phyloP scores from a whole-genome alignment of 2,888 invertebrate genomes.

The Halictus quadricinctus region DNA sequence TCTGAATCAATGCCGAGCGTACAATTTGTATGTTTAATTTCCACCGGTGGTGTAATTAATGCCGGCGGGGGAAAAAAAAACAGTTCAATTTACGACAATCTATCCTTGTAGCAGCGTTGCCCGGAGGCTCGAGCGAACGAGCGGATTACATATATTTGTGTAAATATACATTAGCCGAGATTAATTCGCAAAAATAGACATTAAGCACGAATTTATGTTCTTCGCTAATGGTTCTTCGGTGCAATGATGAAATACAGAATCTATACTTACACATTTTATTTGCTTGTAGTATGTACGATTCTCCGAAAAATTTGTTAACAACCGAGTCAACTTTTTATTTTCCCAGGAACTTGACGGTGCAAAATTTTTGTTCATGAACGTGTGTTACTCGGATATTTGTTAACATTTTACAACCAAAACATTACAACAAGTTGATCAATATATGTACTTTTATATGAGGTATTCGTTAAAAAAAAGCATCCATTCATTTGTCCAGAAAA shows the following conservation, averaged over 20 bases:
- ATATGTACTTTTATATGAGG: background rate
- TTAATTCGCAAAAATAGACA: background rate
- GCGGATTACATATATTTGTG: background rate
- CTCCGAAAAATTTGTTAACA: background rate
- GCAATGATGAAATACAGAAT: background rate
- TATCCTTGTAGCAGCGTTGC: background rate
- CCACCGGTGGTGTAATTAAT: background rate
- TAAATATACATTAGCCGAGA: conserved; percentile 1
- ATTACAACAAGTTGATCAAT: background rate
- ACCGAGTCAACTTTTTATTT: too few species aligned
- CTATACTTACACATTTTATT: background rate
- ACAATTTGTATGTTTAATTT: conserved; percentile 1
- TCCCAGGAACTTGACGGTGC: too few species aligned
- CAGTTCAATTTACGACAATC: background rate
- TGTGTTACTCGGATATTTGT: background rate
- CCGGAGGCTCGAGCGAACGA: background rate
- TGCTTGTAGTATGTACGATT: background rate
- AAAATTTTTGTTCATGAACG: too few species aligned
- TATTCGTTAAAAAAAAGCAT: background rate
- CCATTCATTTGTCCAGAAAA: background rate
- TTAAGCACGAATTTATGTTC: background rate
- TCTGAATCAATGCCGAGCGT: background rate
- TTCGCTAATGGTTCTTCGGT: background rate
- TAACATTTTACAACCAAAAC: background rate
- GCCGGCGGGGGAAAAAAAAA: background rate